Percentiles rank a stretch among this genome's conserved stretches.
phyloP scores from a whole-genome alignment of 2,888 invertebrate genomes.

The Pilophorus perplexus region DNA sequence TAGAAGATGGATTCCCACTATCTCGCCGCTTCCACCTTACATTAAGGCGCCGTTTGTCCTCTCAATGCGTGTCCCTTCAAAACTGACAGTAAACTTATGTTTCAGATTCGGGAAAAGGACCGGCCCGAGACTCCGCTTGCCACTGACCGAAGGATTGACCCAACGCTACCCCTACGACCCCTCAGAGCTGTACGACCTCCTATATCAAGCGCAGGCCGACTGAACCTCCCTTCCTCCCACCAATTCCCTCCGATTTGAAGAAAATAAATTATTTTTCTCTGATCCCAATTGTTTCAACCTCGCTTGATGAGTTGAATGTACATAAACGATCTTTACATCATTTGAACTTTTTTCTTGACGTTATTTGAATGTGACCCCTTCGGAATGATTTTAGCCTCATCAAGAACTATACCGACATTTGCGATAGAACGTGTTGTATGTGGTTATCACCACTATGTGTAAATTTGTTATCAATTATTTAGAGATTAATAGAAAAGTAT shows the following conservation, averaged over 20 bases:
- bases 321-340: constrained; percentile 26
- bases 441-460: too few relatives aligned
- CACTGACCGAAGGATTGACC: constrained; percentile 37
- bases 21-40: too few relatives aligned
- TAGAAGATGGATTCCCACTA: too few relatives aligned
- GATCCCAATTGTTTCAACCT: constrained; percentile 21
- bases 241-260: background rate
- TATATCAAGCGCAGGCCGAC: constrained; percentile 38
- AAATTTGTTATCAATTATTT: constrained; percentile 35
- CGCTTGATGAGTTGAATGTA: constrained; percentile 35
- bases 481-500: constrained; percentile 33
- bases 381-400: too few relatives aligned
- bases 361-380: too few relatives aligned
- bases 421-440: too few relatives aligned
- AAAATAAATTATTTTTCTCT: constrained; percentile 33
- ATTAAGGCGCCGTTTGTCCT: too few relatives aligned
- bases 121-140: constrained; percentile 30
- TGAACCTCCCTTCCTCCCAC: background rate
- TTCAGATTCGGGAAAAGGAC: constrained; percentile 46
- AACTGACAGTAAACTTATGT: too few relatives aligned
- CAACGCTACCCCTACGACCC: constrained; percentile 38
- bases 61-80: too few relatives aligned
- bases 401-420: too few relatives aligned
- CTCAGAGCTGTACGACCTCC: constrained; percentile 43
- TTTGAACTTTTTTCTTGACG: constrained; percentile 1